Evolutionary conservation across 1,140 invertebrate genomes (phyloP), one percentile per base, ranked within the genome.

Genomic region (Micrasema minimum): DNA sequence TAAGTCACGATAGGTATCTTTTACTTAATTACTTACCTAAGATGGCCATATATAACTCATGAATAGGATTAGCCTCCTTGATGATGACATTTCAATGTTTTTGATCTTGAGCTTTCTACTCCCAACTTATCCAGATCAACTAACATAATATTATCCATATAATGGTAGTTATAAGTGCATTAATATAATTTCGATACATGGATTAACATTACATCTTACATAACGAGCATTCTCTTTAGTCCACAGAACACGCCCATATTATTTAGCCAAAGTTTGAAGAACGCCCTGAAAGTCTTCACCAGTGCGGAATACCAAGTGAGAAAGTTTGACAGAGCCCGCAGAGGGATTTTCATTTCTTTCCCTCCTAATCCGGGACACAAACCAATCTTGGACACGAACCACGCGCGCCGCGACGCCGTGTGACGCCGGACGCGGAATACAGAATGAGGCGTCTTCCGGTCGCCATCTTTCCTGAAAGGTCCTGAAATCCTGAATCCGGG

Each of bases 341-440:
- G 66, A 64, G 71, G 71, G 71, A 72, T 72, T 72, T 72, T 72
- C 71, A 72, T 72, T 72, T 72, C 66, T 65, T 46, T 62, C 18
- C 62, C 62, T 43, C 62, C 62, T 65, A 67, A 72, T 72, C 70
- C 70, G 65, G 62, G 50, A 61, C 41, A 41, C 57, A 59, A 67
- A 67, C 66, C 71, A 72, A 72, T 72, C 71, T 72, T 51, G 66
- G 71, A 72, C 71, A 69, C 71, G 71, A 67, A 72, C 71, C 71
- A 72, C 71, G 71, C 71, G 71, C 65, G 62, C 67, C 66, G 67
- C 71, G 71, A 72, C 71, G 66, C 71, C 38, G 71, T 69, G 62
- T 72, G 66, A 69, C 67, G 72, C 61, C 35, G 59, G 57, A 51
- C 50, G 51, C 37, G 59, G 72, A 69, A 73, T 73, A 73, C 67